phyloP scores from a whole-genome alignment of 1,140 invertebrate genomes.

The Brachionus calyciflorus region DNA sequence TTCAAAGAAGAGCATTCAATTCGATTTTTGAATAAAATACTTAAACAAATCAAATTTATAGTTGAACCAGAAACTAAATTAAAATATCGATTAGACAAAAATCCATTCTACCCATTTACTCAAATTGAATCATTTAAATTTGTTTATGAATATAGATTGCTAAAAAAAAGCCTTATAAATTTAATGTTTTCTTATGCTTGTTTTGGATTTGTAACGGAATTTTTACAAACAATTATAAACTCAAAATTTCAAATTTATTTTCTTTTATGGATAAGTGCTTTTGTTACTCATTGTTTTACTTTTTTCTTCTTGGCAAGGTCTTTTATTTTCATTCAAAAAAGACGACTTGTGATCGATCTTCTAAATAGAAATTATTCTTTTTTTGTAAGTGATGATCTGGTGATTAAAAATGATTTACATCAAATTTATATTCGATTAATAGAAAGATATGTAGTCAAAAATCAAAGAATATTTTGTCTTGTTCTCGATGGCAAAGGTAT shows the following conservation, averaged over 20 bases:
- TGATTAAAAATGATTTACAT: background rate
- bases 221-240: background rate
- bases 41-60: constrained; percentile 1
- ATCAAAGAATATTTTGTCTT: background rate
- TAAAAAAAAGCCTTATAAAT: background rate
- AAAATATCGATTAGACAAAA: background rate
- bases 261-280: background rate
- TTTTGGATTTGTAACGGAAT: background rate
- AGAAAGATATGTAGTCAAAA: constrained; percentile 1
- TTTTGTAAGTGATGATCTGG: background rate
- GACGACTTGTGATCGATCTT: background rate
- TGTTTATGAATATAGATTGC: background rate
- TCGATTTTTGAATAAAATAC: background rate
- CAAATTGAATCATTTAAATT: constrained; percentile 2
- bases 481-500: background rate
- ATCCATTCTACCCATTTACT: constrained; percentile 23
- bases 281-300: background rate
- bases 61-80: constrained; percentile 4
- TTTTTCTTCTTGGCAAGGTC: background rate
- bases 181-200: background rate
- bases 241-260: background rate
- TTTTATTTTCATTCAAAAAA: constrained; percentile 14
- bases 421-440: constrained; percentile 11
- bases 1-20: constrained; percentile 5
- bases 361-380: background rate